Percentiles rank a stretch among this genome's conserved stretches.
Evolutionary conservation across 2,113 vertebrate species (phyloP).

Genomic region (Phaethornis superciliosus): DNA sequence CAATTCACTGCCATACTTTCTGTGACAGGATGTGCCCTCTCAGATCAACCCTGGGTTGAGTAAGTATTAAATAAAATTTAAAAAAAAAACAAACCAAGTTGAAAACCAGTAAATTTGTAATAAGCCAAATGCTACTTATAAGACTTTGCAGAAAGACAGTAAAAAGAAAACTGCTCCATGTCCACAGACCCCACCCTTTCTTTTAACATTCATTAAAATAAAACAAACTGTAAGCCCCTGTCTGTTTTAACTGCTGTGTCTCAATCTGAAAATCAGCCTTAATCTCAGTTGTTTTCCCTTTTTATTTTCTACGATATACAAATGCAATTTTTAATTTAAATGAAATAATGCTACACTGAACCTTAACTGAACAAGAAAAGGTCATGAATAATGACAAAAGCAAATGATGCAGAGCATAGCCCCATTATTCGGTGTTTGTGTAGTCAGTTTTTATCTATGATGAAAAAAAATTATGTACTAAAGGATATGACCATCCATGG

Average conservation of each 20-base stretch:
- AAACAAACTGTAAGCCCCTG: fast-evolving
- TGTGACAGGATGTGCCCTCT: fast-evolving
- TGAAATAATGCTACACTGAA: not conserved
- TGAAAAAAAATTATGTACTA: not conserved
- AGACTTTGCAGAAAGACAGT: not conserved
- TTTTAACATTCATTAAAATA: not conserved
- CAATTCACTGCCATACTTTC: not conserved
- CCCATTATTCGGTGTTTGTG: not conserved
- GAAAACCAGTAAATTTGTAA: not conserved
- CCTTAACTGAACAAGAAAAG: slow-evolving; percentile 18
- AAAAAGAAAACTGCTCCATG: not conserved
- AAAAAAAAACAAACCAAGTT: not conserved
- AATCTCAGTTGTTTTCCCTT: not conserved
- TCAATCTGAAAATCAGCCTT: not conserved
- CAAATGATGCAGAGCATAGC: not conserved
- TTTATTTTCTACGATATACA: not conserved
- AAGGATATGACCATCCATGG: not conserved
- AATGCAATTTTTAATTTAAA: not conserved
- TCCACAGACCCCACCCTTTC: fast-evolving
- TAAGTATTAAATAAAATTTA: not conserved
- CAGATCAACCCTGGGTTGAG: not conserved
- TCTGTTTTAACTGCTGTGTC: not conserved
- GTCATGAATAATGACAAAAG: slow-evolving; percentile 40
- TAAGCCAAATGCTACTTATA: not conserved
- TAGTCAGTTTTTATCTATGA: not conserved